A percentile compares a stretch with the other conserved stretches of the same genome.
Conservation (phyloP, 92 coral and sea anemone species). For the Bergia sp. region DNA sequence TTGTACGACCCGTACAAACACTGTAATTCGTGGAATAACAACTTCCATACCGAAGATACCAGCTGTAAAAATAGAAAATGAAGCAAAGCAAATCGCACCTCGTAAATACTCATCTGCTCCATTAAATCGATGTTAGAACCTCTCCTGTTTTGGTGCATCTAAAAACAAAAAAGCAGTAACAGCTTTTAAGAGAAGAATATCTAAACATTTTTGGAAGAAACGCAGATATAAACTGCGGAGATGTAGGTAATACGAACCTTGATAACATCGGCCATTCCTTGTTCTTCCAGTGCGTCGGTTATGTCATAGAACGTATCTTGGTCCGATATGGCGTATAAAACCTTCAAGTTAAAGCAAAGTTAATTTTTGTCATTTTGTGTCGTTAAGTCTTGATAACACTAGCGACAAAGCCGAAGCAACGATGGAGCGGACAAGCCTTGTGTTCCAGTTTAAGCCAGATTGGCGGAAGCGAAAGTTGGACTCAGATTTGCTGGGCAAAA, state of each 20-base stretch:
- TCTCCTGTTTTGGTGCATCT: conserved; percentile 78
- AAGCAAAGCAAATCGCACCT: conserved; percentile 53
- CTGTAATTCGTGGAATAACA: too few species aligned
- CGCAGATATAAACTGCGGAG: background rate
- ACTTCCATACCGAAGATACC: too few species aligned
- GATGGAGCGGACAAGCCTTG: background rate
- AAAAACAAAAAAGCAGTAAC: background rate
- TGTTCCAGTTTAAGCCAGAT: too few species aligned
- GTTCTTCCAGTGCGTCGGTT: conserved; percentile 93
- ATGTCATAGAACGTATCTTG: conserved; percentile 96
- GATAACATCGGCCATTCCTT: conserved; percentile 86
- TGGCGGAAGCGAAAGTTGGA: too few species aligned
- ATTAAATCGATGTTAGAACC: conserved; percentile 86
- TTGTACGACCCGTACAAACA: too few species aligned
- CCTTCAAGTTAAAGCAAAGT: conserved; percentile 47
- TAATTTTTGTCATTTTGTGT: background rate
- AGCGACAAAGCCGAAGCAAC: background rate
- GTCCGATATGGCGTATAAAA: conserved; percentile 89
- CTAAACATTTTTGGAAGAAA: background rate
- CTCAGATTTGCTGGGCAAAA: too few species aligned
- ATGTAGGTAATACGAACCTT: conserved; percentile 61
- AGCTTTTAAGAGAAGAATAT: background rate
- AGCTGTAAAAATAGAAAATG: background rate
- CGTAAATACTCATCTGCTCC: conserved; percentile 93
- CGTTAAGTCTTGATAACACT: too few species aligned